Base-by-base conservation (phyloP, 2,797 vertebrate species). In the Schizothorax lantsangensis region DNA sequence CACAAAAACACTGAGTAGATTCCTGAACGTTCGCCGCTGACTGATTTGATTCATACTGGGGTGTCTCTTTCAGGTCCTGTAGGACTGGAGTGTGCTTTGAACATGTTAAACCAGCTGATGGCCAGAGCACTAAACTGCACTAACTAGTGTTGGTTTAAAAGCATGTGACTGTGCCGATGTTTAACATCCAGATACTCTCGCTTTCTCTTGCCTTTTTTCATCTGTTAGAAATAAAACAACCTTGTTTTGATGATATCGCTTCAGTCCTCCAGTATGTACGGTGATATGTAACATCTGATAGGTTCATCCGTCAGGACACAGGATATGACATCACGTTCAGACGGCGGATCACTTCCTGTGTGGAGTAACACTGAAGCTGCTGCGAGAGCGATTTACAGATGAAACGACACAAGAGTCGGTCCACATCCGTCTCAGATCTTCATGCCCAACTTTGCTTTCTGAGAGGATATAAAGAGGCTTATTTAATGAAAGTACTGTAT, bases 381-480 rank as follows among this genome's bases (percentile, higher is more conserved):
- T 33, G 57, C 62, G 38, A 47, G 66, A 52, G 78, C 26, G 80
- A 43, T 45, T 83, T 62, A 57, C 71, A 84, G 47, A 62, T 74
- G 54, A 45, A 83, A 78, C n/a, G 19, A 11, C 62, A 66, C 4
- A 10, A 45, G 74, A 79, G 36, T 62, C 57, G 2, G 54, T 68
- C 4, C 7, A 30, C 14, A 43, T 33, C 62, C 36, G 40, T 26
- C 45, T 98, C 94, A 98, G 72, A 97, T 98, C 94, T 99, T 98
- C 97, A 98, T 97, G 87, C 97, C 97, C 91, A 98, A 96, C 92
- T 98, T 98, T 87, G 97, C 97, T 98, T 99, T 99, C 97, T 99
- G 95, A 92, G 26, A 52, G 8, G 43, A 71, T 43, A 68, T 36
- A 7, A 88, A 88, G 82, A 45, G 17, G 0, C 11, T 54, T 11